Conservation (phyloP, 2,797 vertebrate species). For the Chelon auratus region DNA sequence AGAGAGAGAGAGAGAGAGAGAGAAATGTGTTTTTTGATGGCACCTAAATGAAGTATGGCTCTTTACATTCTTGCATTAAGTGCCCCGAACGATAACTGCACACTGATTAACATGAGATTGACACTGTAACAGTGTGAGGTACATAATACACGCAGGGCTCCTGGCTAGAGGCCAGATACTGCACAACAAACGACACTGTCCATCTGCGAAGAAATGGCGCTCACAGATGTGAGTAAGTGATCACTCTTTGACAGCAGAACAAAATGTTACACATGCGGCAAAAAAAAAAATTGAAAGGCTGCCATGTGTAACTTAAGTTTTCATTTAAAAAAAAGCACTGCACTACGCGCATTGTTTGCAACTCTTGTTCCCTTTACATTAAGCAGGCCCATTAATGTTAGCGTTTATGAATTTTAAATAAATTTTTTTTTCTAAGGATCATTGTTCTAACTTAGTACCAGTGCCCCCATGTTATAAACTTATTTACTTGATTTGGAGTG, state of each 20-base stretch:
- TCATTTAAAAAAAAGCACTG: neutral
- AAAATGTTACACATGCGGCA: slow-evolving; percentile 8
- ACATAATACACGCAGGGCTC: slow-evolving; percentile 61
- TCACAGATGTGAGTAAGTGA: slow-evolving; percentile 27
- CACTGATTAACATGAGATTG: slow-evolving; percentile 56
- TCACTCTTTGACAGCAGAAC: slow-evolving; percentile 24
- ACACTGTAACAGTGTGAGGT: slow-evolving; percentile 62
- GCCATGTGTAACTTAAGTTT: neutral
- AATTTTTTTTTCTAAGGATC: neutral
- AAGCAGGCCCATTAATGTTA: neutral
- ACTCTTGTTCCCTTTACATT: neutral
- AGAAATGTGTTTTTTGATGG: neutral
- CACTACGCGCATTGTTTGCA: neutral
- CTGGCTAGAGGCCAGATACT: slow-evolving; percentile 66
- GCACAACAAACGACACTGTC: slow-evolving; percentile 63
- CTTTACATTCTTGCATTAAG: neutral
- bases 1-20: too few relatives aligned
- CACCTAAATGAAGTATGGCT: neutral
- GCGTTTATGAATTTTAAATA: neutral
- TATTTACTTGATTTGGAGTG: neutral
- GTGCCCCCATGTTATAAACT: neutral
- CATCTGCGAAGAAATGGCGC: slow-evolving; percentile 59
- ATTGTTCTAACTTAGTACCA: too few relatives aligned
- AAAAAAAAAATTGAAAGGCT: slow-evolving; percentile 3
- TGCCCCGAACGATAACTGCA: slow-evolving; percentile 24